A percentile compares a stretch with the other conserved stretches of the same genome.
phyloP scores from a whole-genome alignment of 2,888 invertebrate species.

The Chaetoderma sp. region DNA sequence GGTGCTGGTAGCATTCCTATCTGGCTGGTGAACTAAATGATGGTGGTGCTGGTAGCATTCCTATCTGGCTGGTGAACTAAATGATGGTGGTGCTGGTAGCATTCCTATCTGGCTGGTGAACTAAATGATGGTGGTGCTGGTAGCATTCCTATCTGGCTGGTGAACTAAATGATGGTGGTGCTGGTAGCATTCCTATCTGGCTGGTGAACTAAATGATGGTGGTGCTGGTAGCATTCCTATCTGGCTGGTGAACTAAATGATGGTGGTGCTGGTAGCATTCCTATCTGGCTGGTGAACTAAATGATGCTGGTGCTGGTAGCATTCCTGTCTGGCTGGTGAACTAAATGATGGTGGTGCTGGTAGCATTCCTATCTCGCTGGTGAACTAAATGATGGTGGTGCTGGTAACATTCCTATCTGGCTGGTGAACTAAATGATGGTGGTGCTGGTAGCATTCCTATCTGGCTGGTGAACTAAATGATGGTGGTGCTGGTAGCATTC shows the following conservation, averaged over 20 bases:
- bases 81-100: not conserved
- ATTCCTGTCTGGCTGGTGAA: not conserved
- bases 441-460: not conserved
- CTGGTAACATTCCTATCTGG: not conserved
- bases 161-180: not conserved
- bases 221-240: not conserved
- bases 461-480: too few species aligned
- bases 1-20: too few species aligned
- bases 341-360: not conserved
- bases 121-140: not conserved
- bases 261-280: not conserved
- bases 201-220: not conserved
- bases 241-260: not conserved
- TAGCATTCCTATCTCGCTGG: too few species aligned
- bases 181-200: not conserved
- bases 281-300: not conserved
- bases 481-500: too few species aligned
- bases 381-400: not conserved
- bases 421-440: not conserved
- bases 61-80: not conserved
- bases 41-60: not conserved
- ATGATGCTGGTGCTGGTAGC: not conserved
- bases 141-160: not conserved
- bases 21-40: too few species aligned
- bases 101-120: not conserved